Base-by-base conservation (phyloP, 2,797 vertebrate species). In the Xiphorhynchus erythropygius region DNA sequence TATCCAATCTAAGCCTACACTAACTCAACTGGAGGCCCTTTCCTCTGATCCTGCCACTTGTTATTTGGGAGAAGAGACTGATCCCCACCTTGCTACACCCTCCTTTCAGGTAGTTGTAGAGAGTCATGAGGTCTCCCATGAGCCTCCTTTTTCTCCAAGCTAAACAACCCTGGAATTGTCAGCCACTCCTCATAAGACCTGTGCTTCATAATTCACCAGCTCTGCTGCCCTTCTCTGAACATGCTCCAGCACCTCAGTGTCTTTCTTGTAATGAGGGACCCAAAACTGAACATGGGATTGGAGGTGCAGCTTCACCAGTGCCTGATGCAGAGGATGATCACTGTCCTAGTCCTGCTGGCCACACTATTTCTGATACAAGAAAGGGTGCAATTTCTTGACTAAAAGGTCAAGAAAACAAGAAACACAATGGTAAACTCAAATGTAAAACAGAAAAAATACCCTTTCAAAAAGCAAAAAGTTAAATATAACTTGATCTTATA, bases 61-160 rank as follows among this genome's bases (percentile, higher is more conserved):
- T 21, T 44, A 5, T 19, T 9, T 18, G 17, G 23, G n/a, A 69
- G 27, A 78, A 60, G 25, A 78, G 35, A 11, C 23, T 0, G 1
- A 60, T 7, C 3, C 7, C 7, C 46, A 27, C 8, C 2, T 18
- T 1, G 0, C n/a, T 5, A 27, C 3, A n/a, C 0, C 3, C 19
- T 46, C n/a, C n/a, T n/a, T 44, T 30, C 33, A 52, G 47, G 42
- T 0, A 67, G 7, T 0, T 71, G 33, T 10, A 39, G n/a, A 42
- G 30, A 15, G 19, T 0, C 0, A 28, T 32, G 6, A 47, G 33
- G 16, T 7, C 21, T 28, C 6, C 33, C 7, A 16, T 9, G 27
- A 49, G 7, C 17, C 1, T 1, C 19, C 11, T 64, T 2, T 47
- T 84, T 64, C 30, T 76, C n/a, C 39, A 57, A 35, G 1, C 15